phyloP scores from a whole-genome alignment of 92 coral and sea anemone genomes.

The Epizoanthus rinbou region DNA sequence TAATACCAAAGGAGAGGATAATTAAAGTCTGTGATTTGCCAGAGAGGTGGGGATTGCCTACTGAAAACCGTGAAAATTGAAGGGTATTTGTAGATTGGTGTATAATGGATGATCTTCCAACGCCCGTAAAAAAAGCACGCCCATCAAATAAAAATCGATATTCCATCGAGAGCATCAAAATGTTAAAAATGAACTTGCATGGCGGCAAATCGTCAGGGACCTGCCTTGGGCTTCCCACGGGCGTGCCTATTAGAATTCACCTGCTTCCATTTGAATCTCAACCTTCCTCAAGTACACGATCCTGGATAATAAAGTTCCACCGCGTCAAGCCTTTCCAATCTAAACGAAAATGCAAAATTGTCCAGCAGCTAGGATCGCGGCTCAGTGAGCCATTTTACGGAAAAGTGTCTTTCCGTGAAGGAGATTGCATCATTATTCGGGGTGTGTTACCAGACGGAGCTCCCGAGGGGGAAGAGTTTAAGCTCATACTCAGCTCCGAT shows the following conservation, averaged over 20 bases:
- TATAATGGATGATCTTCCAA: conserved; percentile 30
- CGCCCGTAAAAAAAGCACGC: conserved; percentile 19
- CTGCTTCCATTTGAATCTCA: conserved; percentile 40
- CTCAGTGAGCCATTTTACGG: conserved; percentile 42
- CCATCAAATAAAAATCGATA: conserved; percentile 38
- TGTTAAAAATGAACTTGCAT: conserved; percentile 34
- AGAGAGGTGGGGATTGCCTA: no score
- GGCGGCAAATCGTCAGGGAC: conserved; percentile 36
- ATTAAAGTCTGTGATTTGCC: no score
- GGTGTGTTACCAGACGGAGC: conserved; percentile 36
- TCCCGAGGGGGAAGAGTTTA: conserved; percentile 36
- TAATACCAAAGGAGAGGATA: no score
- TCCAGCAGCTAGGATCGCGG: conserved; percentile 42
- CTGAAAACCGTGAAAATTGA: no score
- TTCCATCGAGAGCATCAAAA: conserved; percentile 37
- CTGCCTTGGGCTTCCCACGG: conserved; percentile 37
- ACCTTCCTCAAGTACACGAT: conserved; percentile 34
- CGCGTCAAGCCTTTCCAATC: conserved; percentile 39
- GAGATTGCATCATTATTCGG: conserved; percentile 39
- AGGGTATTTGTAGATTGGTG: no score
- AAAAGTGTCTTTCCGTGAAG: conserved; percentile 45
- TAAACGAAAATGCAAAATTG: conserved; percentile 35
- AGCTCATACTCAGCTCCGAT: conserved; percentile 35
- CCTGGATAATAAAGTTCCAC: conserved; percentile 38
- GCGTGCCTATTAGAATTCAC: conserved; percentile 34